Percentiles rank a stretch among this genome's conserved stretches.
Conservation (phyloP, 2,888 invertebrate genomes). For the Rhagonycha lutea region DNA sequence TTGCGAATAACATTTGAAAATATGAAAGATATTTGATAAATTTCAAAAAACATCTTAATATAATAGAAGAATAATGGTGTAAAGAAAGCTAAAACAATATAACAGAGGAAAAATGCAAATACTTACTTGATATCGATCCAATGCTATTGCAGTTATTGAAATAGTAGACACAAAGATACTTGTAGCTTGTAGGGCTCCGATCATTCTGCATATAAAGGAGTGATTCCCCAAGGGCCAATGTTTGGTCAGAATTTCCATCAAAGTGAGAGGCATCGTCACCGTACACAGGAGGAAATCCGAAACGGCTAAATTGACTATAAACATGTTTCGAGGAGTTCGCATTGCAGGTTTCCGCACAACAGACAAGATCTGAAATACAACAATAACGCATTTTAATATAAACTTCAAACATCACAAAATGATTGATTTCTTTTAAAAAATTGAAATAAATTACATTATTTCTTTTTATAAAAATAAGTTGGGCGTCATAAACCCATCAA, state of each 20-base stretch:
- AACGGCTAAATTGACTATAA: conserved; percentile 88
- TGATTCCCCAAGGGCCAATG: conserved; percentile 87
- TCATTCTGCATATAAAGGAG: conserved; percentile 79
- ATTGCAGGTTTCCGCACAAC: conserved; percentile 85
- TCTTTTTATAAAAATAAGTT: not conserved
- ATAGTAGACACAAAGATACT: conserved; percentile 93
- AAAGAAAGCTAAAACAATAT: not conserved
- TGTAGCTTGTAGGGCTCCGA: conserved; percentile 84
- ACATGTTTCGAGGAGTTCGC: conserved; percentile 91
- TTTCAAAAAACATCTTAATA: not conserved
- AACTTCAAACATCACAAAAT: not conserved
- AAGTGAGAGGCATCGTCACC: conserved; percentile 87
- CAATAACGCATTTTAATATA: not conserved
- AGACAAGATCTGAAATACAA: conserved; percentile 54
- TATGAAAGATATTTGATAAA: not conserved
- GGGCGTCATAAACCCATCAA: not conserved
- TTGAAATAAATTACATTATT: not conserved
- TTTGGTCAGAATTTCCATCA: conserved; percentile 82
- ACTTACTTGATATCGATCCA: conserved; percentile 79
- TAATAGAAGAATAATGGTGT: not conserved
- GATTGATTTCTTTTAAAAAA: not conserved
- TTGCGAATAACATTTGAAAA: not conserved
- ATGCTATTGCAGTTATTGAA: conserved; percentile 88
- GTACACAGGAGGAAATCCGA: conserved; percentile 85
- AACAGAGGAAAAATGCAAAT: not conserved